Evolutionary conservation across 2,797 vertebrate genomes (phyloP), one percentile per base, ranked within the genome.

Genomic region (Lindbergichthys nudifrons): DNA sequence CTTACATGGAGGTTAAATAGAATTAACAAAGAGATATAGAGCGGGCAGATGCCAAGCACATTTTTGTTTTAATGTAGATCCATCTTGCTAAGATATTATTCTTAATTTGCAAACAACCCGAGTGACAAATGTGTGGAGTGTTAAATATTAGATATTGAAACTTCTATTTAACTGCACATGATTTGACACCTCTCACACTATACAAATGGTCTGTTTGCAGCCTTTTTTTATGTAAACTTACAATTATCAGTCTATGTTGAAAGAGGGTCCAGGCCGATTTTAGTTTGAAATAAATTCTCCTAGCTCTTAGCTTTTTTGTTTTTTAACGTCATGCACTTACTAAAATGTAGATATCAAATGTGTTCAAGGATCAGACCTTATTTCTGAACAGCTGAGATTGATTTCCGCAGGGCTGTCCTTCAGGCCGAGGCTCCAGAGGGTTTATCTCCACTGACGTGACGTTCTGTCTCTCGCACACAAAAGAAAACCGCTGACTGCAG

Each of bases 381-480:
- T 97, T 93, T 85, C 91, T 95, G 93, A 98, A 98, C 76, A 74
- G 57, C 63, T 87, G 14, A 77, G 95, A 94, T 0, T 0, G 1
- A 0, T 84, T 77, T 48, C 77, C 93, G 79, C 98, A 99, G 1
- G 89, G 81, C 62, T 78, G 84, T 71, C 92, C 93, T 3, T 52
- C 77, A 16, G 92, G 90, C 0, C 59, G 88, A 47, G 94, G 90
- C 64, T 92, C 92, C 81, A 90, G 88, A 63, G 94, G 93, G 0
- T 93, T 88, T 48, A 68, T 94, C 87, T 99, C 98, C 64, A 97
- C 90, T 26, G 94, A 92, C 5, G 97, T 97, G 46, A 91, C 51
- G 70, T 97, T 98, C 57, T 95, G 75, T 78, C 88, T 96, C 91
- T 97, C 96, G 81, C 97, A 99, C 82, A 99, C 92, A 85, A 99